phyloP scores from a whole-genome alignment of 2,888 invertebrate species.

The Magallana nippona region DNA sequence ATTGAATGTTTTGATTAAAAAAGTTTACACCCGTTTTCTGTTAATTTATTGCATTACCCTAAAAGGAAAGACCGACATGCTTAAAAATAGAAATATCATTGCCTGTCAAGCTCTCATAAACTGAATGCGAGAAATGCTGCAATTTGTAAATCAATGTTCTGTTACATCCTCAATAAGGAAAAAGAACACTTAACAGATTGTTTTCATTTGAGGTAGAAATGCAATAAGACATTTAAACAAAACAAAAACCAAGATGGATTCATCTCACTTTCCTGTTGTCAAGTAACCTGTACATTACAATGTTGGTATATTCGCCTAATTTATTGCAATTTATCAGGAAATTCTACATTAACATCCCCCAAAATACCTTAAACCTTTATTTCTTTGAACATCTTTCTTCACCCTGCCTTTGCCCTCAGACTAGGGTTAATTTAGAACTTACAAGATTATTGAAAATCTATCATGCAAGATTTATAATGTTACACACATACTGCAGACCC shows the following conservation, averaged over 20 bases:
- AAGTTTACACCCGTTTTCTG: too few relatives aligned
- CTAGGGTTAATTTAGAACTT: background rate
- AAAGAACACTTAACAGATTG: background rate
- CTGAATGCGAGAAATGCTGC: background rate
- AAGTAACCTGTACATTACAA: background rate
- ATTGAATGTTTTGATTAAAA: too few relatives aligned
- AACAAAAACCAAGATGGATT: background rate
- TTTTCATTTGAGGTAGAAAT: background rate
- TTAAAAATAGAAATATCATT: background rate
- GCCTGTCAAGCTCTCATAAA: slow-evolving; percentile 5
- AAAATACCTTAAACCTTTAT: background rate
- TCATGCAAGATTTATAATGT: slow-evolving; percentile 3
- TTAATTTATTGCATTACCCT: background rate
- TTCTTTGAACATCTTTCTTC: background rate
- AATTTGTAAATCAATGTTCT: background rate
- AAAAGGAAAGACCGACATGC: background rate
- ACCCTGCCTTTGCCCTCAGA: background rate
- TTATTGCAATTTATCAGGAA: slow-evolving; percentile 2
- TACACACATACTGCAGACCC: background rate
- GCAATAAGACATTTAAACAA: background rate
- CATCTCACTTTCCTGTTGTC: background rate
- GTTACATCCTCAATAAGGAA: background rate
- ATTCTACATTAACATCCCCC: background rate
- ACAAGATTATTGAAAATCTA: background rate
- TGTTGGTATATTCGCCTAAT: background rate